A percentile compares a stretch with the other conserved stretches of the same genome.
phyloP scores from a whole-genome alignment of 1,140 invertebrate species.

The Cataglyphis hispanica region DNA sequence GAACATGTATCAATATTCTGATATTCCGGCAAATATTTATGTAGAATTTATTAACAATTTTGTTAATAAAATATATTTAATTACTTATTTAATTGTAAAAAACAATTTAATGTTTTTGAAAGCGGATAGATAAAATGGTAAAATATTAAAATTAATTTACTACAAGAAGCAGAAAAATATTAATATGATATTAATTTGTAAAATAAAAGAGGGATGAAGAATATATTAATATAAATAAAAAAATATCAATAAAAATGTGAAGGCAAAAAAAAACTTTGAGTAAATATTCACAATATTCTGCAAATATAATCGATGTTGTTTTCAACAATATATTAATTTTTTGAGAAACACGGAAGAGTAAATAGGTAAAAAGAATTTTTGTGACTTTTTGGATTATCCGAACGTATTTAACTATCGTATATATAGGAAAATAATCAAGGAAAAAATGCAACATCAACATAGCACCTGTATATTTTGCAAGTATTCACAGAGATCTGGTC shows the following conservation, averaged over 20 bases:
- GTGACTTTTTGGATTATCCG: background rate
- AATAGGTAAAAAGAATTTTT: background rate
- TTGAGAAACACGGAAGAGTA: constrained; percentile 37
- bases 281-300: background rate
- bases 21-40: background rate
- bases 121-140: background rate
- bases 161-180: background rate
- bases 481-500: constrained; percentile 17
- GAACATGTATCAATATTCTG: background rate
- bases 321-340: constrained; percentile 52
- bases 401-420: constrained; percentile 37
- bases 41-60: background rate
- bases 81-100: background rate
- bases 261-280: background rate
- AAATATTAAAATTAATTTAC: background rate
- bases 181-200: background rate
- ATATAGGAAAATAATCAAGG: constrained; percentile 25
- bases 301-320: background rate
- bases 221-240: background rate
- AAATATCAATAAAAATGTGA: background rate
- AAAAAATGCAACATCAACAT: constrained; percentile 18
- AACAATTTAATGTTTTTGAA: background rate
- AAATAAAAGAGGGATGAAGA: background rate
- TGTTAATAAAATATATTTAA: constrained; percentile 17
- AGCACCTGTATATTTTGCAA: background rate